Percentiles rank a stretch among this genome's conserved stretches.
phyloP scores from a whole-genome alignment of 37 sponge, comb jelly and placozoan species.

The Cliona cf. orientalis region DNA sequence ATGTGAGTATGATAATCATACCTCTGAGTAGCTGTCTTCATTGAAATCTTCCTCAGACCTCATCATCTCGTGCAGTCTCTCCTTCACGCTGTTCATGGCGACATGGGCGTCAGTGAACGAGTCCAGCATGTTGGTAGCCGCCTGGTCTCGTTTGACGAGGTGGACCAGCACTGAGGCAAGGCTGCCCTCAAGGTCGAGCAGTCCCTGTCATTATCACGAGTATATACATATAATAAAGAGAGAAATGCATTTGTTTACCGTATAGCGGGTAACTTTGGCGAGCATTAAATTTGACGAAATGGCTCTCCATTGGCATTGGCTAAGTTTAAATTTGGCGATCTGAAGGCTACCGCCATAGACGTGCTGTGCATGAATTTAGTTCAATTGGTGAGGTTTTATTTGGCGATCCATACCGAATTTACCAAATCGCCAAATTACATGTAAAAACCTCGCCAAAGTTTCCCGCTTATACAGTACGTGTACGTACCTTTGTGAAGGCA shows the following conservation, averaged over 20 bases:
- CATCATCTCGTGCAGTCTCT: conserved; percentile 51
- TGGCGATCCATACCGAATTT: no score
- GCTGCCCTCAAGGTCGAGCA: conserved; percentile 90
- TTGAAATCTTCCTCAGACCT: conserved; percentile 38
- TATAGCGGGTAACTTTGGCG: no score
- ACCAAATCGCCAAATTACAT: no score
- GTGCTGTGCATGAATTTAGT: no score
- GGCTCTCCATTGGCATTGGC: no score
- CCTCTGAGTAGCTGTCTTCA: conserved; percentile 29
- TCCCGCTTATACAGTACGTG: no score
- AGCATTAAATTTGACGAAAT: no score
- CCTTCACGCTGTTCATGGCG: conserved; percentile 67
- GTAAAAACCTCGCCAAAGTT: no score
- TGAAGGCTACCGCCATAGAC: no score
- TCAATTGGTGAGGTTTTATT: no score
- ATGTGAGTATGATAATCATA: neutral
- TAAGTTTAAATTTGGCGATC: no score
- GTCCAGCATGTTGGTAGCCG: conserved; percentile 88
- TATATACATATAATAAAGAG: neutral
- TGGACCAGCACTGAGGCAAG: conserved; percentile 86
- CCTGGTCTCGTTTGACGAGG: conserved; percentile 89
- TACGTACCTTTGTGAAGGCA: conserved; percentile 91
- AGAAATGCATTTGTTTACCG: no score
- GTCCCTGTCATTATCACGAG: conserved; percentile 54
- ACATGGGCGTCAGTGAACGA: conserved; percentile 65